phyloP scores from a whole-genome alignment of 2,888 invertebrate genomes.

The Drosophila quinaria region DNA sequence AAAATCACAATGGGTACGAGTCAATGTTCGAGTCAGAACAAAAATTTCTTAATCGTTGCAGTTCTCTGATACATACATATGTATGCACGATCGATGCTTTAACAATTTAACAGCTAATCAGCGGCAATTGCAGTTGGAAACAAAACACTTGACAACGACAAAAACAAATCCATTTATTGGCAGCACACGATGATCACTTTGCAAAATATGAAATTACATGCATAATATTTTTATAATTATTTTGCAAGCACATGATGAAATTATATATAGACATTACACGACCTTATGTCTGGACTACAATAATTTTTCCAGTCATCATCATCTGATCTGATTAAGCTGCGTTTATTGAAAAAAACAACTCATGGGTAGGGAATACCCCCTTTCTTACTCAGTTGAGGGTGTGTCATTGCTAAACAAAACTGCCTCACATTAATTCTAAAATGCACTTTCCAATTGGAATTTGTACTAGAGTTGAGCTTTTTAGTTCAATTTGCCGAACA shows the following conservation, averaged over 20 bases:
- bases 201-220: conserved; percentile 16
- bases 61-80: too few species aligned
- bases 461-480: conserved; percentile 10
- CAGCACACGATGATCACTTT: conserved; percentile 20
- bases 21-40: too few species aligned
- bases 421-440: conserved; percentile 26
- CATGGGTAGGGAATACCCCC: conserved; percentile 43
- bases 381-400: conserved; percentile 14
- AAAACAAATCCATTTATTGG: conserved; percentile 63
- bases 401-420: conserved; percentile 24
- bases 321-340: conserved; percentile 49
- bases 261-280: conserved; percentile 54
- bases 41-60: too few species aligned
- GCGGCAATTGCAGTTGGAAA: conserved; percentile 58
- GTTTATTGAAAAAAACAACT: conserved; percentile 23
- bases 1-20: too few species aligned
- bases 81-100: conserved; percentile 25
- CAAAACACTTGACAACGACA: conserved; percentile 54
- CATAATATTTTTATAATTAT: conserved; percentile 15
- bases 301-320: conserved; percentile 37
- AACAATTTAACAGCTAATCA: conserved; percentile 69
- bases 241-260: conserved; percentile 63
- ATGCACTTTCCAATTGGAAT: conserved; percentile 20
- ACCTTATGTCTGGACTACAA: conserved; percentile 36
- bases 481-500: background rate